Base-by-base conservation (phyloP, 1,140 invertebrate species). In the Ceratitis capitata region DNA sequence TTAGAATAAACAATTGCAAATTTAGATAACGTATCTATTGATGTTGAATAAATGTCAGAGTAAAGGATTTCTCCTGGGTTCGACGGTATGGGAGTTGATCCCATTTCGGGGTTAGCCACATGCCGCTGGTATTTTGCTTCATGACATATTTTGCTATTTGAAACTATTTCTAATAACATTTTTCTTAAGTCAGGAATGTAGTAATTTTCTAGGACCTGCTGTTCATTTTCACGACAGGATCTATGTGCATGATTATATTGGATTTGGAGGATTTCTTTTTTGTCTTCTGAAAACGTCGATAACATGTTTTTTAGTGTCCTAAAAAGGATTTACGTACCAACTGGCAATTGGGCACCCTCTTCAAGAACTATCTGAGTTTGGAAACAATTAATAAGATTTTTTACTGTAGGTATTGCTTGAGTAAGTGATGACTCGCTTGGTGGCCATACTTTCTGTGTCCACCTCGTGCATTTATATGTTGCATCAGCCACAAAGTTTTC, bases 1-100 rank as follows among this genome's bases (percentile, higher is more conserved):
- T 82, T 82, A 2, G 78, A 26, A 39, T n/a, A 12, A 9, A 45
- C 39, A 5, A 82, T 16, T 16, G 39, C 42, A 51, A 82, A 82
- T 86, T 86, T 86, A 19, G 69, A 84, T 4, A 84, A 58, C 47
- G 53, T 84, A 39, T 86, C 85, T 45, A 82, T 29, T 61, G 61
- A 82, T n/a, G 82, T 84, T 26, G 47, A 84, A 74, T 64, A 86
- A 19, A 85, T 86, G 26, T 56, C 74, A 12, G 83, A 32, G 26
- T 85, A 26, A 83, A 85, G 45, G 19, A 49, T 64, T 74, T 85
- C 84, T 69, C 64, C 84, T 26, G 16, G 26, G 32, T 45, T 19
- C 4, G 82, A 49, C 7, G 82, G 82, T n/a, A 83, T 83, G 16
- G 82, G 7, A 9, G 47, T 51, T 83, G 23, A n/a, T 10, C 82